Conservation (phyloP, 2,113 vertebrate genomes). For the Neolamprologus longior region DNA sequence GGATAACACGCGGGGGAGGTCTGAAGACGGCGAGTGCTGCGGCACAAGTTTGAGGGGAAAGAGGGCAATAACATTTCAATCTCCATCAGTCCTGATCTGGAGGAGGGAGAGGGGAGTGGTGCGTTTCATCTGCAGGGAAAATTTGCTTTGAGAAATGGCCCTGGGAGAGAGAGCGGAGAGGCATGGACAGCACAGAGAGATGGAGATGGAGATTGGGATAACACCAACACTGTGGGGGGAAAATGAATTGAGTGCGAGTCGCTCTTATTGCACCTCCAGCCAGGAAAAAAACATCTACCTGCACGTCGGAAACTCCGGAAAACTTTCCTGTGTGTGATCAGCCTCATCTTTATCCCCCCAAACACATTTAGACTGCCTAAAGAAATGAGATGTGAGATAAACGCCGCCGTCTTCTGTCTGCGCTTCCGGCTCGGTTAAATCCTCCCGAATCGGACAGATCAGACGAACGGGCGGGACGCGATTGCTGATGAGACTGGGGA, state of each 20-base stretch:
- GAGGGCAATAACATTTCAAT: conserved; percentile 44
- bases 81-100: conserved; percentile 29
- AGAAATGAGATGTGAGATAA: background rate
- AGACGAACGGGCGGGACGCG: background rate
- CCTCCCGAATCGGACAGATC: background rate
- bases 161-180: background rate
- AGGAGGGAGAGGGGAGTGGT: background rate
- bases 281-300: background rate
- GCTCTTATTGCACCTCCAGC: background rate
- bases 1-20: background rate
- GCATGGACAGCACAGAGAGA: background rate
- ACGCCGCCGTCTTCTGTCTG: background rate
- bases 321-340: background rate
- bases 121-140: background rate
- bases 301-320: background rate
- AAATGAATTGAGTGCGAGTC: background rate
- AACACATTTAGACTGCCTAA: background rate
- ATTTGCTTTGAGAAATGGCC: conserved; percentile 21
- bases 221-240: background rate
- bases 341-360: background rate
- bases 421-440: background rate
- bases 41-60: background rate
- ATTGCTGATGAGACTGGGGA: background rate
- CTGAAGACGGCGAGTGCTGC: background rate
- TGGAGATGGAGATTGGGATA: conserved; percentile 28